Conservation (phyloP, 2,888 invertebrate species). For the Leptinotarsa rubiginosa region DNA sequence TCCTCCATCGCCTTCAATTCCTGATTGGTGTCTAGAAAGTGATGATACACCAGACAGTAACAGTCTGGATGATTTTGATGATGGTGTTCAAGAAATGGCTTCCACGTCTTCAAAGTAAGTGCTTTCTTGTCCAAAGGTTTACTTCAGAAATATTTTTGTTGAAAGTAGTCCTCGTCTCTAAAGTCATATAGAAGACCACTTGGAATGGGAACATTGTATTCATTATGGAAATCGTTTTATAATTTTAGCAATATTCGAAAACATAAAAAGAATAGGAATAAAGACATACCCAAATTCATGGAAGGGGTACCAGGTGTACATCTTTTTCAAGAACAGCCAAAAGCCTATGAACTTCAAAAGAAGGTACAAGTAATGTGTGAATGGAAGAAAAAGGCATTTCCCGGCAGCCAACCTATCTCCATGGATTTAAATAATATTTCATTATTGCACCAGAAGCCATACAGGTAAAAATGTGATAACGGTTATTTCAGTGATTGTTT, state of each 20-base stretch:
- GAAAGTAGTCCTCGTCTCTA: neutral
- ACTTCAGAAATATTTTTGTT: neutral
- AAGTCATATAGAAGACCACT: too few relatives aligned
- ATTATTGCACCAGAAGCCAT: conserved; percentile 82
- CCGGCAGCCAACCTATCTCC: conserved; percentile 97
- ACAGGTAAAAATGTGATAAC: conserved; percentile 62
- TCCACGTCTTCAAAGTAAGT: conserved; percentile 51
- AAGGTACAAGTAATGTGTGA: conserved; percentile 84
- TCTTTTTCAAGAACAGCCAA: conserved; percentile 74
- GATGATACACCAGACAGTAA: conserved; percentile 55
- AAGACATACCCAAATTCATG: conserved; percentile 76
- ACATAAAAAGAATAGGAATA: conserved; percentile 21
- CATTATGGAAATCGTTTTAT: neutral
- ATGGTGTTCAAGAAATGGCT: conserved; percentile 40
- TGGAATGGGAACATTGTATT: too few relatives aligned
- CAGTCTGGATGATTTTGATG: conserved; percentile 45
- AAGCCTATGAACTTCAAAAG: conserved; percentile 73
- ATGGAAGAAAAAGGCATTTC: conserved; percentile 87
- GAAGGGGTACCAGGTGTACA: conserved; percentile 85
- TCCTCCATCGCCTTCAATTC: conserved; percentile 80
- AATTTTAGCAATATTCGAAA: neutral
- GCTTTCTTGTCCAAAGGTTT: neutral
- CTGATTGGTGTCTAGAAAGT: conserved; percentile 86
- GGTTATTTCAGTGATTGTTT: neutral
- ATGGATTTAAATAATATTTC: conserved; percentile 88